A percentile compares a stretch with the other conserved stretches of the same genome.
phyloP scores from a whole-genome alignment of 1,140 invertebrate genomes.

The Heterodera schachtii region DNA sequence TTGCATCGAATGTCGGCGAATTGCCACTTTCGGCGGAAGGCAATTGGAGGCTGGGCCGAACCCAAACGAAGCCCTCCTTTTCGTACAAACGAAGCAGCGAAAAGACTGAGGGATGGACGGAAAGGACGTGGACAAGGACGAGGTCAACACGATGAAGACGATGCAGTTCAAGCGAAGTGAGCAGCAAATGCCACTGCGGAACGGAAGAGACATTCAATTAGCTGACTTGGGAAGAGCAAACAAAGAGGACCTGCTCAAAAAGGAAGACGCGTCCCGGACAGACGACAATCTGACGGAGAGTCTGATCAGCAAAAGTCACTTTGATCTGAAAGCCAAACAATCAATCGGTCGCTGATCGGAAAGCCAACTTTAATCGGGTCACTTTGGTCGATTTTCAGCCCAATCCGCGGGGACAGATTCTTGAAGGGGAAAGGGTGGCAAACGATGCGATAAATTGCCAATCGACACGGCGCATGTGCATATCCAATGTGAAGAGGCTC shows the following conservation, averaged over 20 bases:
- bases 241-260: slow-evolving; percentile 30
- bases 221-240: too few species aligned
- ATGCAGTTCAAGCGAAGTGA: slow-evolving; percentile 15
- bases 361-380: slow-evolving; percentile 17
- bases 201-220: background rate
- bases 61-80: slow-evolving; percentile 27
- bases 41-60: slow-evolving; percentile 33
- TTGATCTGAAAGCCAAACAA: slow-evolving; percentile 19
- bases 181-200: slow-evolving; percentile 23
- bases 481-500: slow-evolving; percentile 21
- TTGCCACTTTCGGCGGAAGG: slow-evolving; percentile 1
- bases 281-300: slow-evolving; percentile 4
- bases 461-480: slow-evolving; percentile 18
- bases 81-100: slow-evolving; percentile 35
- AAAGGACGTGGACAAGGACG: slow-evolving; percentile 34
- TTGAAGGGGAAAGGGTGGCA: background rate
- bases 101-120: slow-evolving; percentile 22
- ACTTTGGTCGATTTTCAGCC: background rate
- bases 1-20: slow-evolving; percentile 34
- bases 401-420: background rate
- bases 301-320: background rate
- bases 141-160: slow-evolving; percentile 7
- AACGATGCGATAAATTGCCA: slow-evolving; percentile 16
- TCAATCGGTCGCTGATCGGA: too few species aligned
- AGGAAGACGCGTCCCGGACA: slow-evolving; percentile 25